Conservation (phyloP, 2,888 invertebrate genomes). For the Heteromyza rotundicornis region DNA sequence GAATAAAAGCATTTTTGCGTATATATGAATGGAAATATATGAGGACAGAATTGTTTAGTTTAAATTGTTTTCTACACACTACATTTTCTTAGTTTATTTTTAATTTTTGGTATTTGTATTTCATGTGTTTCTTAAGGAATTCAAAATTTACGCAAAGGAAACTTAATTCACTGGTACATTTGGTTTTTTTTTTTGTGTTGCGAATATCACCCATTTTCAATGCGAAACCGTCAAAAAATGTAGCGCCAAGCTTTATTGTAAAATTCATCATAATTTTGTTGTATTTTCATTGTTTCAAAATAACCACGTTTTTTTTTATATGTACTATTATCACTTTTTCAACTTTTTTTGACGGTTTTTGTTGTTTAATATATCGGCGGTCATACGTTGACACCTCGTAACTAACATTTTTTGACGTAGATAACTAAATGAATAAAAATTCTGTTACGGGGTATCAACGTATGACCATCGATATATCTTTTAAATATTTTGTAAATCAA, state of each 20-base stretch:
- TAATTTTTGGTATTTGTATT: not conserved
- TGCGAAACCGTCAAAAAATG: not conserved
- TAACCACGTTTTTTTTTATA: not conserved
- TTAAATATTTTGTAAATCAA: too few species aligned
- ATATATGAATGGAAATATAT: not conserved
- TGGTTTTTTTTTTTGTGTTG: conserved; percentile 32
- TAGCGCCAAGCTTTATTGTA: too few species aligned
- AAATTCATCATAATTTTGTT: not conserved
- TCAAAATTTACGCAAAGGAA: conserved; percentile 46
- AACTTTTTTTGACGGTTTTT: too few species aligned
- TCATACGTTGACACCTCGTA: too few species aligned
- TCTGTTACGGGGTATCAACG: too few species aligned
- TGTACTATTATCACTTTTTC: too few species aligned
- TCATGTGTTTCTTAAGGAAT: not conserved
- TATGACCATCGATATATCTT: too few species aligned
- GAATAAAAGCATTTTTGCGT: too few species aligned
- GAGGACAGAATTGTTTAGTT: not conserved
- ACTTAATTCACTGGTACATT: conserved; percentile 42
- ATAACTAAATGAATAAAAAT: too few species aligned
- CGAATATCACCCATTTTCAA: conserved; percentile 16
- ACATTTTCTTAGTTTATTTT: not conserved
- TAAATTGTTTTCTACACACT: not conserved
- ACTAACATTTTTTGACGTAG: too few species aligned
- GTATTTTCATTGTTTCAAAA: not conserved
- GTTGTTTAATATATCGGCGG: too few species aligned